Evolutionary conservation across 2,888 invertebrate species (phyloP), one percentile per base, ranked within the genome.

Genomic region (Drosophila paramelanica): DNA sequence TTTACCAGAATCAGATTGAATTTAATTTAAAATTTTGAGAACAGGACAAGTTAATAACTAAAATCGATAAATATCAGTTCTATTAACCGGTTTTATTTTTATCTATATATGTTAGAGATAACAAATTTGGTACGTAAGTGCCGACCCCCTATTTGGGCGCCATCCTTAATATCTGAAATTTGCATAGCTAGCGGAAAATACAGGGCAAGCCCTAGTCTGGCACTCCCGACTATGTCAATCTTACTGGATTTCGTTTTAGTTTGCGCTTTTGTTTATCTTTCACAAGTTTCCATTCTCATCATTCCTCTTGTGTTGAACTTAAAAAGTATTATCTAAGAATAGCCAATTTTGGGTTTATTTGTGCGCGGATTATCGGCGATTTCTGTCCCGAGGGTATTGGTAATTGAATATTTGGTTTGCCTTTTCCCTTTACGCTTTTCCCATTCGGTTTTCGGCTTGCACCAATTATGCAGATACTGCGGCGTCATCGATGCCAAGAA

Each of bases 401-500:
- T 74, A 77, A 75, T 77, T 77, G 73, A 77, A 77, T 57, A 60
- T 67, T 62, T 57, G 59, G 20, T 25, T 17, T 20, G 14, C 4
- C 11, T 46, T 56, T 41, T 38, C n/a, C 20, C 36, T n/a, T 31
- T 8, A 0, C 20, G 2, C 20, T 20, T 20, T 20, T 20, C 23
- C 27, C 27, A 8, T 27, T 27, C 27, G 27, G 27, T 27, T 1
- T 27, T 27, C 27, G 27, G 27, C 27, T 27, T 6, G 27, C 8
- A 7, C 10, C 46, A 20, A 36, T 38, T 23, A 4, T 36, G 14
- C 58, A 94, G 95, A 70, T 96, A 95, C 87, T 97, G 97, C 77
- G 97, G 97, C 2, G 94, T 97, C 14, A 94, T 98, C 39, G 96
- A 97, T 89, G 95, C 96, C 0, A 94, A 94, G 67, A 95, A 95